Base-by-base conservation (phyloP, 2,888 invertebrate species). In the Thelaira solivaga region DNA sequence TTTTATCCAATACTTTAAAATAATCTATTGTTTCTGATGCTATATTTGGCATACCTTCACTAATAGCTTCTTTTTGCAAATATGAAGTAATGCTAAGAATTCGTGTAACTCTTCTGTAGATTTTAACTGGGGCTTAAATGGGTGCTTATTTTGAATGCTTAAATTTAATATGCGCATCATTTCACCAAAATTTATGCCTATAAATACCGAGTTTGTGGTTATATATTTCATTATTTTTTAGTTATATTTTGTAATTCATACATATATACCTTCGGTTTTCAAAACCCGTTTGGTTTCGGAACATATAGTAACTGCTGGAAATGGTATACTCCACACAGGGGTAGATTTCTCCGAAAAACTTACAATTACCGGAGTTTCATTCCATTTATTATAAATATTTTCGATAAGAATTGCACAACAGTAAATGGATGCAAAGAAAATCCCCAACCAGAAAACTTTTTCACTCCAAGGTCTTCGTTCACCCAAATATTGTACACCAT, bases 271-370 rank as follows among this genome's bases (percentile, higher is more conserved):
- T 39, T 81, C 62, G 4, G 53, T 57, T 34, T 84, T 82, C 0
- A 84, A 61, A 0, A 84, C 80, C 22, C 86, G 83, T 39, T 88
- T 88, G 1, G 86, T 87, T 77, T 88, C 88, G 11, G 88, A 86
- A 59, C 88, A 88, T 22, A 88, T 85, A 16, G 88, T 88, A 11
- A 88, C 82, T 2, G 88, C 87, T 24, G 88, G 88, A 69, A 88
- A 88, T 1, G 88, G 88, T 71, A 88, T 87, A 62, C 83, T 86
- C 87, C 87, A 88, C 0, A 88, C 86, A 2, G 88, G 87, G 2
- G 93, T 94, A 0, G 93, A 92, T 71, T 91, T 92, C 86, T 93
- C 93, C 0, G 93, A 93, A 84, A 94, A 94, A 83, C 93, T 93
- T 2, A 94, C 93, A 65, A 94, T 93, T 1, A 94, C 93, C 0